Conservation (phyloP, 2,888 invertebrate species). For the Athalia circularis region DNA sequence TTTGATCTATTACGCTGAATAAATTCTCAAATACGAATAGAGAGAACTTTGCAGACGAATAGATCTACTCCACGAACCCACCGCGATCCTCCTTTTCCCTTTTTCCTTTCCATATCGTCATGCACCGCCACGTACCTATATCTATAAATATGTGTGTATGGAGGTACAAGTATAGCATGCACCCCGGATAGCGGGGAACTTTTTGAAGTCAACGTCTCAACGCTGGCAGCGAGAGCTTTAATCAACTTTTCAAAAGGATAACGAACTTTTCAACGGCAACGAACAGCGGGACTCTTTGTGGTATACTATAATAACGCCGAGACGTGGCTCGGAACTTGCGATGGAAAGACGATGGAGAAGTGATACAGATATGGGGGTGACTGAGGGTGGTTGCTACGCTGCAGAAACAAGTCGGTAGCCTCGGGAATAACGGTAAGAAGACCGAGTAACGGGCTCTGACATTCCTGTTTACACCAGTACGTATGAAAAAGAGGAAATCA, state of each 20-base stretch:
- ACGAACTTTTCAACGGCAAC: conserved; percentile 38
- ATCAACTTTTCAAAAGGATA: conserved; percentile 43
- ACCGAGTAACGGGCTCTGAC: neutral
- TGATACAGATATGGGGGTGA: neutral
- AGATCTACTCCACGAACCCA: conserved; percentile 5
- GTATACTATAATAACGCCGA: conserved; percentile 30
- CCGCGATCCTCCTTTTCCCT: neutral
- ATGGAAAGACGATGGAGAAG: conserved; percentile 21
- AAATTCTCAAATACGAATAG: conserved; percentile 29
- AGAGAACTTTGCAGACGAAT: conserved; percentile 35
- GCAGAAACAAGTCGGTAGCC: too few relatives aligned
- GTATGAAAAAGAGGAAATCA: neutral
- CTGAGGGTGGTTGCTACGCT: too few relatives aligned
- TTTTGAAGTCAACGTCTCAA: conserved; percentile 8
- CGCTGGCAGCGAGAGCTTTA: conserved; percentile 25
- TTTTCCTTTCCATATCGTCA: too few relatives aligned
- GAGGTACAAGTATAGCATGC: neutral
- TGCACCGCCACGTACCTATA: neutral
- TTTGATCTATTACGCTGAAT: conserved; percentile 38
- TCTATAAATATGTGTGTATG: neutral
- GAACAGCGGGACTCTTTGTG: conserved; percentile 20
- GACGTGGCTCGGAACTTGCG: neutral
- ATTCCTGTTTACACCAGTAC: neutral
- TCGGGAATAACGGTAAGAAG: too few relatives aligned
- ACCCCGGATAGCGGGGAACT: conserved; percentile 5